Evolutionary conservation across 2,797 vertebrate genomes (phyloP).

Genomic region (Falco columbarius): DNA sequence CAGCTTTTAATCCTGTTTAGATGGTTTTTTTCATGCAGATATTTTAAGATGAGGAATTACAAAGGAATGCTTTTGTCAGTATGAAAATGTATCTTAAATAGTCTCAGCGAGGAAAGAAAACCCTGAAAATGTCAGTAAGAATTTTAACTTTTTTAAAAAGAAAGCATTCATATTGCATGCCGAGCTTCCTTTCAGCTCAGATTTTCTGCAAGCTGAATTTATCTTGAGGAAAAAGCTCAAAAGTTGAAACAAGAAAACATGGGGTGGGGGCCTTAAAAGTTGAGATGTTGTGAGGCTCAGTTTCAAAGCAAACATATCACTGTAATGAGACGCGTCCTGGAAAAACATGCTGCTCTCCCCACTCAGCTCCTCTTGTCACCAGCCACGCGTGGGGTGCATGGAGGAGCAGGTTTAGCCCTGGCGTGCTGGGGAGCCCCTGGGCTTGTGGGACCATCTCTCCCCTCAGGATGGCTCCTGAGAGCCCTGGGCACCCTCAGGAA

Average conservation of each 20-base stretch:
- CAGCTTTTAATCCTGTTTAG: neutral
- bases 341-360: neutral
- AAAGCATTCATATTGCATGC: neutral
- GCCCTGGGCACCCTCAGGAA: neutral
- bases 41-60: neutral
- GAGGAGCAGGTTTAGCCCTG: neutral
- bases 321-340: neutral
- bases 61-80: neutral
- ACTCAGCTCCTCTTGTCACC: neutral
- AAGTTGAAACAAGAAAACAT: neutral
- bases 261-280: neutral
- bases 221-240: neutral
- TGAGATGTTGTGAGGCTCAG: neutral
- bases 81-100: neutral
- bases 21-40: neutral
- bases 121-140: neutral
- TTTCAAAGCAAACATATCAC: conserved; percentile 26
- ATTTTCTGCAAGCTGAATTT: neutral
- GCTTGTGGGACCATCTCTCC: neutral
- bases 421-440: neutral
- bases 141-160: neutral
- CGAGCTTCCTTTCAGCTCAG: neutral
- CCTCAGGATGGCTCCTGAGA: neutral
- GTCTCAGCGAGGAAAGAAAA: neutral
- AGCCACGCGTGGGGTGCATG: rapidly evolving